Conservation (phyloP, 2,113 vertebrate genomes). For the Pomatorhinus ruficollis region DNA sequence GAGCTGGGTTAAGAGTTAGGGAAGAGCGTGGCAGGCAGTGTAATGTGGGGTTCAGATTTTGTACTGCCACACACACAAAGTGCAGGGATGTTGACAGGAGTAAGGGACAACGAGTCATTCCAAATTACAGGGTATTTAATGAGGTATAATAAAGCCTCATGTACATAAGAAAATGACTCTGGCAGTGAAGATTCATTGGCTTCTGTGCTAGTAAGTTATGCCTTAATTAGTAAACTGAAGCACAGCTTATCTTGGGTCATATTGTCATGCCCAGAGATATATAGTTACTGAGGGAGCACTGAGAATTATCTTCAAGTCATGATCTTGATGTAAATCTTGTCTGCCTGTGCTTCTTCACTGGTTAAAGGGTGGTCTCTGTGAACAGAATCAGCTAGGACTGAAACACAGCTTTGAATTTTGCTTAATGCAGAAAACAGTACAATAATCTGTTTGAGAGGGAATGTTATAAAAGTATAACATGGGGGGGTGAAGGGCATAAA, state of each 20-base stretch:
- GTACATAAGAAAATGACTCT: neutral
- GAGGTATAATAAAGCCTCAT: neutral
- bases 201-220: neutral
- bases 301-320: slow-evolving; percentile 41
- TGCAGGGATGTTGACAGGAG: neutral
- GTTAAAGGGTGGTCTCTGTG: neutral
- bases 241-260: neutral
- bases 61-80: neutral
- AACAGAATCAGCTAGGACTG: neutral
- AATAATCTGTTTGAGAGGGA: neutral
- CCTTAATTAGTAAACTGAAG: neutral
- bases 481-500: neutral
- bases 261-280: neutral
- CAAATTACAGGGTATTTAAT: neutral
- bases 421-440: neutral
- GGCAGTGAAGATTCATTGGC: slow-evolving; percentile 7
- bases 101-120: neutral
- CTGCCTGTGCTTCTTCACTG: slow-evolving; percentile 13
- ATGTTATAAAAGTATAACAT: neutral
- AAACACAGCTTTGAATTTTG: neutral
- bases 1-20: neutral
- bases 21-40: neutral
- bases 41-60: neutral
- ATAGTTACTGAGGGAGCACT: neutral
- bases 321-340: slow-evolving; percentile 30